phyloP scores from a whole-genome alignment of 2,797 vertebrate species.

The Pantherophis vulpinus region DNA sequence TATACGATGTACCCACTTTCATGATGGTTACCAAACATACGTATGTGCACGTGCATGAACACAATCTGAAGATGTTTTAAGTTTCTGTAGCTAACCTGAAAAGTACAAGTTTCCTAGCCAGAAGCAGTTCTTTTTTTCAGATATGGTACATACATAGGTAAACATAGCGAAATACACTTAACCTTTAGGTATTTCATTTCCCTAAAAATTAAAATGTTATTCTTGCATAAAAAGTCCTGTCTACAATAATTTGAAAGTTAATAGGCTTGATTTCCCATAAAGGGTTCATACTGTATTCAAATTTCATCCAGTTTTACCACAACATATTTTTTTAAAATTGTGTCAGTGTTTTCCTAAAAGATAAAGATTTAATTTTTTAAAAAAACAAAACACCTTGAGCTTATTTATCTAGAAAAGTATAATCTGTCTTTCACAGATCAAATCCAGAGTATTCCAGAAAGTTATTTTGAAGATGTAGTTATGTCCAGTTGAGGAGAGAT shows the following conservation, averaged over 20 bases:
- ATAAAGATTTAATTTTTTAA: background rate
- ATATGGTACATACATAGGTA: background rate
- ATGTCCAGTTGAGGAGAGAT: background rate
- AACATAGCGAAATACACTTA: background rate
- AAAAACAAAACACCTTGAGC: background rate
- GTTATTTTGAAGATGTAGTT: background rate
- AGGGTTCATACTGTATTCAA: background rate
- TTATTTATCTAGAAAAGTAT: background rate
- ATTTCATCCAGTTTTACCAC: background rate
- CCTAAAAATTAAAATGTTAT: background rate
- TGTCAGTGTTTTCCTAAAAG: background rate
- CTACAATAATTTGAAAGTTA: background rate
- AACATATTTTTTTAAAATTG: background rate
- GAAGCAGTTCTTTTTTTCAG: background rate
- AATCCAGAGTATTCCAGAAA: background rate
- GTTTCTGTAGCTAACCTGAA: background rate
- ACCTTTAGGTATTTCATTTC: background rate
- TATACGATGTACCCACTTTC: background rate
- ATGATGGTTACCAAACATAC: background rate
- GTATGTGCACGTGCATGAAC: background rate
- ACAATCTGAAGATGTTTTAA: background rate
- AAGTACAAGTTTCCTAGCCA: background rate
- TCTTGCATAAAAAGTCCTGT: background rate
- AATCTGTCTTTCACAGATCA: background rate
- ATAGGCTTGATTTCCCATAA: background rate